Conservation (phyloP, 1,140 invertebrate genomes). For the Procambarus virginalis region DNA sequence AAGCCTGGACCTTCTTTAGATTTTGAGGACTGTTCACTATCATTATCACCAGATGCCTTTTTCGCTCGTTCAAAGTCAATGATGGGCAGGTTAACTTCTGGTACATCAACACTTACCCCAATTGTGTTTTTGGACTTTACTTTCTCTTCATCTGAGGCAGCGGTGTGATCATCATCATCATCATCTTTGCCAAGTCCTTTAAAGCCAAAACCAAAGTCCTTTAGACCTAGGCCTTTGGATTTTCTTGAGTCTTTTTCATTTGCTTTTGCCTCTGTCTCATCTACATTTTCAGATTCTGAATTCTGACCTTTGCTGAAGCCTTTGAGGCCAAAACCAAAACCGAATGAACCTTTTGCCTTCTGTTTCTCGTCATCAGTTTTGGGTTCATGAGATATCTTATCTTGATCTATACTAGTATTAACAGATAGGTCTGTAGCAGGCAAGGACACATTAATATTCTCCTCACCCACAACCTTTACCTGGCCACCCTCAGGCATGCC, state of each 20-base stretch:
- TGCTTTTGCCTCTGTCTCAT: background rate
- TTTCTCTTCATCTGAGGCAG: conserved; percentile 56
- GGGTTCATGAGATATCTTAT: conserved; percentile 45
- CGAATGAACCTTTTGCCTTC: conserved; percentile 51
- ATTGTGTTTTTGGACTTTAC: conserved; percentile 36
- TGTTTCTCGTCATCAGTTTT: conserved; percentile 61
- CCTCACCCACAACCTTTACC: conserved; percentile 1
- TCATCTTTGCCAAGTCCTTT: conserved; percentile 38
- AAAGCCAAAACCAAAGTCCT: conserved; percentile 34
- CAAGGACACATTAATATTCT: conserved; percentile 16
- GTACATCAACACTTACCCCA: conserved; percentile 32
- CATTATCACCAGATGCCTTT: background rate
- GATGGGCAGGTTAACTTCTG: conserved; percentile 23
- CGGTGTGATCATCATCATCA: conserved; percentile 26
- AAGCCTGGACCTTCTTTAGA: conserved; percentile 25
- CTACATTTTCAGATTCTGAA: conserved; percentile 11
- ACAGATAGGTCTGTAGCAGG: conserved; percentile 1
- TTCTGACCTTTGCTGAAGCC: conserved; percentile 6
- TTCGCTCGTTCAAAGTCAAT: background rate
- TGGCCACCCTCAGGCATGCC: background rate
- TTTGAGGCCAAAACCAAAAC: conserved; percentile 27
- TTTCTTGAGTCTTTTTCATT: background rate
- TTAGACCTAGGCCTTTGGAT: conserved; percentile 3
- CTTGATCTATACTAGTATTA: background rate
- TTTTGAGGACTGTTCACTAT: background rate